A percentile compares a stretch with the other conserved stretches of the same genome.
Conservation (phyloP, 2,888 invertebrate genomes). For the Schizaphis graminum region DNA sequence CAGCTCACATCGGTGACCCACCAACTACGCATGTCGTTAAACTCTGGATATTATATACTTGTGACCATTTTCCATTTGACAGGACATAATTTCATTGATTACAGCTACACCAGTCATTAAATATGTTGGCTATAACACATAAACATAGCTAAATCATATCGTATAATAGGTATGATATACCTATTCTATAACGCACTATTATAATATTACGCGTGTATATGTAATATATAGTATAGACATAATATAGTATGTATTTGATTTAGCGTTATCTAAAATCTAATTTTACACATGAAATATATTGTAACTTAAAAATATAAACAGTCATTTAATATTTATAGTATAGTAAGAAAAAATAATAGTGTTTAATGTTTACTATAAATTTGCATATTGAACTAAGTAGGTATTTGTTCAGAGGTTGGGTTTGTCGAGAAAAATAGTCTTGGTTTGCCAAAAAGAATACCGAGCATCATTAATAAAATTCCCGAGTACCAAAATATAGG, state of each 20-base stretch:
- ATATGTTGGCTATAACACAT: constrained; percentile 28
- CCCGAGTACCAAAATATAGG: constrained; percentile 46
- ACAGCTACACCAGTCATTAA: constrained; percentile 15
- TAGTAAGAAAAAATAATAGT: not conserved
- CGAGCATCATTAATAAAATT: not conserved
- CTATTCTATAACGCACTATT: not conserved
- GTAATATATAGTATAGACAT: too few relatives aligned
- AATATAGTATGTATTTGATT: not conserved
- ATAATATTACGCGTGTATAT: too few relatives aligned
- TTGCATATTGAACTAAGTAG: constrained; percentile 11
- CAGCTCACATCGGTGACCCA: constrained; percentile 36
- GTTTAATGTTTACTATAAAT: constrained; percentile 17
- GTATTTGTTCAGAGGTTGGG: not conserved
- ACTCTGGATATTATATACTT: not conserved
- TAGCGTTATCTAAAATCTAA: not conserved
- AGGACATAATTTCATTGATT: constrained; percentile 26
- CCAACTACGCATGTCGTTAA: constrained; percentile 9
- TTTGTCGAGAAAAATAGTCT: constrained; percentile 32
- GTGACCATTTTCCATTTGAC: constrained; percentile 29
- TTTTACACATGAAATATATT: not conserved
- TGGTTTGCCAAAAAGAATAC: constrained; percentile 35
- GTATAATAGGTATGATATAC: not conserved
- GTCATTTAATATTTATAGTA: not conserved
- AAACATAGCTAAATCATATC: not conserved
- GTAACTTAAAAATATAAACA: not conserved